Percentiles rank a stretch among this genome's conserved stretches.
Evolutionary conservation across 2,113 vertebrate species (phyloP).

Genomic region (Columba janthina): DNA sequence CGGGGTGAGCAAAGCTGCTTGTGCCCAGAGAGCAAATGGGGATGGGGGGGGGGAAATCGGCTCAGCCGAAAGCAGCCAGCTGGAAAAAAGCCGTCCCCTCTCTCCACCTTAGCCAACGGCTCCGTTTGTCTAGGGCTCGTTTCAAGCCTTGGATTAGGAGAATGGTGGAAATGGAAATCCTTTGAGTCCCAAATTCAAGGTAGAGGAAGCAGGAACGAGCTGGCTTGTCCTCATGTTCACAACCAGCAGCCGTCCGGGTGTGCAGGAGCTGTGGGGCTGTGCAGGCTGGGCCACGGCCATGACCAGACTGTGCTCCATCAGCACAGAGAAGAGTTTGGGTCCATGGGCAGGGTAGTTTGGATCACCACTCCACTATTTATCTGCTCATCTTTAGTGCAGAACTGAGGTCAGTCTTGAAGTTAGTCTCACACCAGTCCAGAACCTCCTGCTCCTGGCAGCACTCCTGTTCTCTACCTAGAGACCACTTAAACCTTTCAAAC

Average conservation of each 20-base stretch:
- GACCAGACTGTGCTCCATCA: background rate
- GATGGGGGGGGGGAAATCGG: background rate
- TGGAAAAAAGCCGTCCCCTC: conserved; percentile 26
- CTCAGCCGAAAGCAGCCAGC: background rate
- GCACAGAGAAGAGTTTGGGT: background rate
- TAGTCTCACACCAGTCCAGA: background rate
- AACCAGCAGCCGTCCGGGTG: background rate
- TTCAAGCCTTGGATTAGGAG: conserved; percentile 12
- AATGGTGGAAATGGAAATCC: conserved; percentile 17
- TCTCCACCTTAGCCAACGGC: background rate
- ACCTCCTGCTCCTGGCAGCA: rapidly evolving
- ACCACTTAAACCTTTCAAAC: background rate
- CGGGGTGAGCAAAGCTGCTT: background rate
- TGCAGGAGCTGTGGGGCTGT: background rate
- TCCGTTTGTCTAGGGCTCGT: background rate
- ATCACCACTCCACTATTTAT: background rate
- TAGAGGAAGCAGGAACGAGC: background rate
- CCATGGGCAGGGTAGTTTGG: background rate
- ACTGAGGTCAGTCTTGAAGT: background rate
- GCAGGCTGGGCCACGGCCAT: background rate
- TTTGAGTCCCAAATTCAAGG: background rate
- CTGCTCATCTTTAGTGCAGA: background rate
- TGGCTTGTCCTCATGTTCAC: background rate
- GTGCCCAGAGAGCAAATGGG: background rate
- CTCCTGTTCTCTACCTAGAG: background rate